Evolutionary conservation across 2,888 invertebrate genomes (phyloP), one percentile per base, ranked within the genome.

Genomic region (Sussaba pulchella): DNA sequence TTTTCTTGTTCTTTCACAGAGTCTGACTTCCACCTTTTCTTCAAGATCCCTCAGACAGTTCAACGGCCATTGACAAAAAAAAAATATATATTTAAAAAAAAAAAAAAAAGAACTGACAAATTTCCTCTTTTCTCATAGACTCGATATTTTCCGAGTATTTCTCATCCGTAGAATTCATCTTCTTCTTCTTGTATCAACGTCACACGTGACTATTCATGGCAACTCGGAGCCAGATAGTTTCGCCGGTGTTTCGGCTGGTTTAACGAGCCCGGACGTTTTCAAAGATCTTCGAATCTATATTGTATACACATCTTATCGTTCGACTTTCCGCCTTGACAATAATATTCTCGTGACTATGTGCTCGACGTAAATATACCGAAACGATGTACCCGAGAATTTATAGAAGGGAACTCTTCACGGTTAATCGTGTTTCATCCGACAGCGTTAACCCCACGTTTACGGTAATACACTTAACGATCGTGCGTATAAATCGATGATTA

Each of bases 41-140:
- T 70, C 69, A 45, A 66, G 73, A 83, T 72, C 66, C 66, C 59
- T 59, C 52, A 45, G 39, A 6, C 73, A 74, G 78, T 81, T 81
- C 81, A 81, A 81, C 77, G 81, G 73, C 81, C 74, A 78, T 81
- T 77, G 50, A 26, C 41, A 81, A 77, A 52, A 52, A 70, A 12
- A 70, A 57, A 63, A 64, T 47, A 72, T n/a, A 12, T 4, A 54
- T 52, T 47, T 17, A 70, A 70, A 41, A 43, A 31, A 47, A 36
- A n/a, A 19, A 9, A 21, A 52, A 36, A 71, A 24, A 64, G 10
- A 31, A 21, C 54, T 71, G 47, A 31, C 57, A 14, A 26, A 57
- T 26, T 73, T 64, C n/a, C 26, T 14, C 21, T n/a, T 61, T 17
- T 74, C 59, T 43, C 69, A 17, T 73, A 69, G 71, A 72, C 26